Conservation (phyloP, 2,888 invertebrate genomes). For the Chrysolina oricalcia region DNA sequence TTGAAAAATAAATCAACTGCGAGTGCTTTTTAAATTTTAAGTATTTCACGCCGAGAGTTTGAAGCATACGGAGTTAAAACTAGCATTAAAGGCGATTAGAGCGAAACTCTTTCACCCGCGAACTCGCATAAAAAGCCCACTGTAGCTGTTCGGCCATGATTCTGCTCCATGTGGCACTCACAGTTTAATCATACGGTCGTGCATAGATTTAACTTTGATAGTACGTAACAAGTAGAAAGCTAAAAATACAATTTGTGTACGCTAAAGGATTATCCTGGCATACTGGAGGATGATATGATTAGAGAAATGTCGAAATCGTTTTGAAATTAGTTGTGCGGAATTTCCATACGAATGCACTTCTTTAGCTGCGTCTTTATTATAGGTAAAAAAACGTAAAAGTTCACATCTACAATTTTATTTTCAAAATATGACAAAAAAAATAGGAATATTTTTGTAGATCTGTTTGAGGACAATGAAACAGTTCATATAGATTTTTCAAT, state of each 20-base stretch:
- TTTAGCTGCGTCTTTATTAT: no score
- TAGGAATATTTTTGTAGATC: no score
- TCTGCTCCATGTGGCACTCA: constrained; percentile 20
- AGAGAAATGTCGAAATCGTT: not conserved
- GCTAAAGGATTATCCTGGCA: not conserved
- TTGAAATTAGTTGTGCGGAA: no score
- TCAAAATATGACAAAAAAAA: no score
- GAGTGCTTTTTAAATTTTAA: constrained; percentile 51
- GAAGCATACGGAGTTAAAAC: constrained; percentile 44
- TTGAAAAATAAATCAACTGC: constrained; percentile 50
- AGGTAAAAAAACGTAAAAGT: no score
- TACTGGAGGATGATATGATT: not conserved
- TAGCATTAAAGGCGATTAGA: constrained; percentile 55
- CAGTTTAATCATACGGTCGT: not conserved
- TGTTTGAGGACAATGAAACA: no score
- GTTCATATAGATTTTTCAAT: no score
- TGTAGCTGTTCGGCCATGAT: not conserved
- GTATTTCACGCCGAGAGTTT: constrained; percentile 48
- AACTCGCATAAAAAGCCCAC: constrained; percentile 32
- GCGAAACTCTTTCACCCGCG: constrained; percentile 51
- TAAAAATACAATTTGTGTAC: not conserved
- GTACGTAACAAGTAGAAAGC: not conserved
- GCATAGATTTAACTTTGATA: not conserved
- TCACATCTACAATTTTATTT: no score
- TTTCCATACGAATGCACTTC: no score